These are phyloP conservation scores for Cephus runcator DNA, from an alignment of 2,888 invertebrate species.

Conservation along the genomic window DNA sequence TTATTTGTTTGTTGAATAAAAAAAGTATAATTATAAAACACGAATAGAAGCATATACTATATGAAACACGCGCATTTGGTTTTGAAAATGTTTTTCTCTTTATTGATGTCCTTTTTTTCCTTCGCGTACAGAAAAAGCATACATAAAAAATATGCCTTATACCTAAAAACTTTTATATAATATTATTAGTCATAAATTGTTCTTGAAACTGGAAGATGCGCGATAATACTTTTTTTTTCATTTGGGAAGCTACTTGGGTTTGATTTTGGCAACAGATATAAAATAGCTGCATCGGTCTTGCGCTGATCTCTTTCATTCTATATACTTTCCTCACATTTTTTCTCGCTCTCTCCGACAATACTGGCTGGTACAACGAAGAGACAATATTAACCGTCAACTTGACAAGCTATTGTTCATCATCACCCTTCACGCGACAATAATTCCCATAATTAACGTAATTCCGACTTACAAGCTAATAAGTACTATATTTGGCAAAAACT, in stretches of 20 bases:
- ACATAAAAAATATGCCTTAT: constrained; percentile 66
- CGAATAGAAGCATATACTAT: background rate
- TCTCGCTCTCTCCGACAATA: background rate
- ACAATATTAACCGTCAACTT: background rate
- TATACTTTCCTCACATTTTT: background rate
- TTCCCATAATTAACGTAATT: background rate
- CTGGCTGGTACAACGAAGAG: background rate
- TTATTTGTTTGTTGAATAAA: background rate
- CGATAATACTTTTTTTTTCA: constrained; percentile 55
- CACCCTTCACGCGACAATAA: background rate
- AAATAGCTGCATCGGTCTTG: constrained; percentile 47
- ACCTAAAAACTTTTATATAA: constrained; percentile 46
- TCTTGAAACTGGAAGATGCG: constrained; percentile 57
- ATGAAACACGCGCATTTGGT: background rate
- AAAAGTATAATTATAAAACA: no score
- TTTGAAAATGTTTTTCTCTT: constrained; percentile 39
- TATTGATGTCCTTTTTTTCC: constrained; percentile 38
- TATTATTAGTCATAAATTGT: constrained; percentile 12
- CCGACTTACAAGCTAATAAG: constrained; percentile 54
- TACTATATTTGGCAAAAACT: constrained; percentile 64
- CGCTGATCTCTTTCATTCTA: background rate
- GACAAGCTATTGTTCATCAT: background rate
- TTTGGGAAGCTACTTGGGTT: constrained; percentile 38
- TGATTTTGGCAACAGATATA: constrained; percentile 52
- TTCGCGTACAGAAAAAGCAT: constrained; percentile 65